Evolutionary conservation across 2,888 invertebrate genomes (phyloP), one percentile per base, ranked within the genome.

Genomic region (Ennomos quercinarius): DNA sequence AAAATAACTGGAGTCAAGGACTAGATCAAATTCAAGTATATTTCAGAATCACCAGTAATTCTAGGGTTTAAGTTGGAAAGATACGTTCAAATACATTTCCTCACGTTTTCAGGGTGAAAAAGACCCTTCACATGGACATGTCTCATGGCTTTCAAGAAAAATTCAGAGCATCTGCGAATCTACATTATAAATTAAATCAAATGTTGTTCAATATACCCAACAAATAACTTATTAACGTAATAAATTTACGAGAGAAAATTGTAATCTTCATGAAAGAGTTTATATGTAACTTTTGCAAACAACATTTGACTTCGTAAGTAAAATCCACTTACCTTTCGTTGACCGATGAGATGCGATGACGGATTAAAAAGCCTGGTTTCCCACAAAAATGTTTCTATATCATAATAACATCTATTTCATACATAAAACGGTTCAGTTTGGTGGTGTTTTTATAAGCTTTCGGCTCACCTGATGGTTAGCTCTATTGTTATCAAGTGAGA

Each of bases 121-220:
- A 58, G 35, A 12, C 47, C 62, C 66, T 43, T 67, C 75, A 76
- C 60, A 78, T 79, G 77, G 75, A 79, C 72, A 78, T 65, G 73
- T 77, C 76, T 77, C 76, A 44, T 38, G 27, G 36, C 17, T 35
- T 10, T 2, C 8, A 12, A 34, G 55, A 51, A 57, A 44, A 44
- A 13, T 38, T 57, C 66, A 66, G 66, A 68, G 64, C 66, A 45
- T 59, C 13, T 57, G 3, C 37, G 11, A 55, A 61, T 41, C 62
- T 54, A 58, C 36, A 44, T 17, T 36, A 38, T 11, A 38, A 45
- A 42, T 1, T 9, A 54, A 64, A 66, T 62, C 61, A 64, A 63
- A 56, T 66, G 64, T 62, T 63, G 56, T 57, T 38, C 41, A 56
- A 27, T 27, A 27, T 27, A 27, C 4, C 3, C 6, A 27, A 27